Conservation (phyloP, 2,797 vertebrate genomes). For the Pitangus sulphuratus region DNA sequence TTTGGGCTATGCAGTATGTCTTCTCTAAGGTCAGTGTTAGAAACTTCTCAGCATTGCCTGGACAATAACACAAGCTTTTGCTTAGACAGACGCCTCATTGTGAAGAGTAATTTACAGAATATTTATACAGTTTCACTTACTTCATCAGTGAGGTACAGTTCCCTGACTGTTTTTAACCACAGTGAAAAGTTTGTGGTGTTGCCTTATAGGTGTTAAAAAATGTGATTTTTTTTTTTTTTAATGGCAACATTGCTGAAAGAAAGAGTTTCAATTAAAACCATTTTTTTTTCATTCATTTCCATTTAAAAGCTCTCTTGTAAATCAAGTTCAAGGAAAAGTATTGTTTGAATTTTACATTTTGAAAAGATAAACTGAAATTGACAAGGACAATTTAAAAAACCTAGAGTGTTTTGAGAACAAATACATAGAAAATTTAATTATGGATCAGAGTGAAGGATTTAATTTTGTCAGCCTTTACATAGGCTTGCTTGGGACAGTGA, state of each 20-base stretch:
- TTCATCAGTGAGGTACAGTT: not conserved
- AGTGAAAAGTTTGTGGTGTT: not conserved
- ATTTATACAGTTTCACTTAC: not conserved
- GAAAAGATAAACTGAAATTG: not conserved
- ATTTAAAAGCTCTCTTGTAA: not conserved
- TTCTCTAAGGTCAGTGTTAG: not conserved
- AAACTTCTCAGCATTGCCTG: constrained; percentile 6
- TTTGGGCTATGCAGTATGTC: not conserved
- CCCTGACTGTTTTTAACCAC: not conserved
- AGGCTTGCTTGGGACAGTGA: not conserved
- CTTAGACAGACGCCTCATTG: not conserved
- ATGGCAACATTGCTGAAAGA: not conserved
- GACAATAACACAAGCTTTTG: constrained; percentile 29
- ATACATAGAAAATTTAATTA: not conserved
- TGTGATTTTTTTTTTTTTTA: not conserved
- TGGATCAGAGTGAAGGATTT: not conserved
- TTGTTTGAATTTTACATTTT: not conserved
- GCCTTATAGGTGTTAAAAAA: not conserved
- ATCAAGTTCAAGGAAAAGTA: not conserved
- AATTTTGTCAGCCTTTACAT: not conserved
- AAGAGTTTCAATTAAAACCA: not conserved
- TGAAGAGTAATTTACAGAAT: not conserved
- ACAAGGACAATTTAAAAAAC: not conserved
- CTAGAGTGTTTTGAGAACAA: not conserved
- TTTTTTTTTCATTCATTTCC: not conserved